Evolutionary conservation across 2,797 vertebrate genomes (phyloP).

Genomic region (Acanthurus tractus): DNA sequence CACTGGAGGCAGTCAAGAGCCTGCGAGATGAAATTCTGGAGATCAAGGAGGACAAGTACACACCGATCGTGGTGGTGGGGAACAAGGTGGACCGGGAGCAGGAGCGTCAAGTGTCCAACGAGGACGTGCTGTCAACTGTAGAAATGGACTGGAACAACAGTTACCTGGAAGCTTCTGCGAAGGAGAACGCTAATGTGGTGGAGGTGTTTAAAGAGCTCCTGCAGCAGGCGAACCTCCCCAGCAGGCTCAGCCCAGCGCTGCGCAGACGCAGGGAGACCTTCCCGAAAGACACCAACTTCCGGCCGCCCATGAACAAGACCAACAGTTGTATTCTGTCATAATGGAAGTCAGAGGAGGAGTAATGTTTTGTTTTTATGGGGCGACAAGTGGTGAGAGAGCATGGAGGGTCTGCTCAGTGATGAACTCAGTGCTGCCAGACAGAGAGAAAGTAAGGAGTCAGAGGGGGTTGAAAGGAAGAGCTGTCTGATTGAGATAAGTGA

Average conservation of each 20-base stretch:
- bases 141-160: conserved; percentile 94
- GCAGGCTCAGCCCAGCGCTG: conserved; percentile 89
- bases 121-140: conserved; percentile 88
- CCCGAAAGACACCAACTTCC: conserved; percentile 84
- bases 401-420: background rate
- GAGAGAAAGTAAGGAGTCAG: conserved; percentile 14
- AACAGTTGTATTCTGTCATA: conserved; percentile 93
- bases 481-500: conserved; percentile 6
- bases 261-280: conserved; percentile 91
- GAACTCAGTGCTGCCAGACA: conserved; percentile 34
- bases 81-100: conserved; percentile 89
- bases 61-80: conserved; percentile 92
- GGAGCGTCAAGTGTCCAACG: conserved; percentile 82
- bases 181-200: conserved; percentile 91
- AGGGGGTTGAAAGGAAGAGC: conserved; percentile 14
- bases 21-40: conserved; percentile 93
- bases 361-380: background rate
- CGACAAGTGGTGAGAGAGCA: conserved; percentile 1
- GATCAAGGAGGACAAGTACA: conserved; percentile 91
- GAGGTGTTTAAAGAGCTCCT: conserved; percentile 93
- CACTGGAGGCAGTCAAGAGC: conserved; percentile 89
- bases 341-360: conserved; percentile 15
- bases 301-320: conserved; percentile 95
- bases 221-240: conserved; percentile 90
- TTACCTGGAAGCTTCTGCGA: conserved; percentile 91